Conservation (phyloP, 2,888 invertebrate species). For the Calephelis perditalis region DNA sequence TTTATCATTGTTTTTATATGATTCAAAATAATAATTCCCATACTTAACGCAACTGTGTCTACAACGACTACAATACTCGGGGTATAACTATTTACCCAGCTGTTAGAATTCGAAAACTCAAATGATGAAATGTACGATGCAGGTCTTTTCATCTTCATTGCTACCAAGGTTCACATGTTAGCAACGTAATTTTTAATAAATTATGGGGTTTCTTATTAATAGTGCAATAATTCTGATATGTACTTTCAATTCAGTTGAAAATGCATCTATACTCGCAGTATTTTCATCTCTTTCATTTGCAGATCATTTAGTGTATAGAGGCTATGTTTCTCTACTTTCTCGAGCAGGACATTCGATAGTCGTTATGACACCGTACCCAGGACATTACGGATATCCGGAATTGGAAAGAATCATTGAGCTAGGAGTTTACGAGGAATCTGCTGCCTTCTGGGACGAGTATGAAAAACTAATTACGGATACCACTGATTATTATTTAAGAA, state of each 20-base stretch:
- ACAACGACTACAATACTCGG: no score
- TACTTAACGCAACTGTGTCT: no score
- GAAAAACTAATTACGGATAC: slow-evolving; percentile 49
- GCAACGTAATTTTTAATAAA: neutral
- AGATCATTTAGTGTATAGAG: slow-evolving; percentile 62
- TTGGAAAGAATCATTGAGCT: slow-evolving; percentile 55
- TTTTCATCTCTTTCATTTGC: slow-evolving; percentile 62
- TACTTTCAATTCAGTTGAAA: slow-evolving; percentile 16
- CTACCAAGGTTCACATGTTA: neutral
- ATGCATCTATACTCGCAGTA: slow-evolving; percentile 55
- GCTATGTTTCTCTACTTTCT: slow-evolving; percentile 53
- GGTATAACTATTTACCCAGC: neutral
- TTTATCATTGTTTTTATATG: no score
- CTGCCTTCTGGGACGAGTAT: slow-evolving; percentile 56
- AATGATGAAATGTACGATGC: neutral
- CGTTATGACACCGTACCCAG: slow-evolving; percentile 67
- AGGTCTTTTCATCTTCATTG: neutral
- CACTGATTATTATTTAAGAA: slow-evolving; percentile 53
- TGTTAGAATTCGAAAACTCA: neutral
- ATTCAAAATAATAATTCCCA: no score
- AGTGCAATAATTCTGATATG: slow-evolving; percentile 18
- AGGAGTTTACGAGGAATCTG: slow-evolving; percentile 57
- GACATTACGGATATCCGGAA: slow-evolving; percentile 54
- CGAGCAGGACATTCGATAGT: slow-evolving; percentile 56
- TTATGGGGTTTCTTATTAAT: slow-evolving; percentile 22